These are phyloP conservation scores for Drosophila cognata DNA, from an alignment of 2,888 invertebrate species.

Conservation along the genomic window DNA sequence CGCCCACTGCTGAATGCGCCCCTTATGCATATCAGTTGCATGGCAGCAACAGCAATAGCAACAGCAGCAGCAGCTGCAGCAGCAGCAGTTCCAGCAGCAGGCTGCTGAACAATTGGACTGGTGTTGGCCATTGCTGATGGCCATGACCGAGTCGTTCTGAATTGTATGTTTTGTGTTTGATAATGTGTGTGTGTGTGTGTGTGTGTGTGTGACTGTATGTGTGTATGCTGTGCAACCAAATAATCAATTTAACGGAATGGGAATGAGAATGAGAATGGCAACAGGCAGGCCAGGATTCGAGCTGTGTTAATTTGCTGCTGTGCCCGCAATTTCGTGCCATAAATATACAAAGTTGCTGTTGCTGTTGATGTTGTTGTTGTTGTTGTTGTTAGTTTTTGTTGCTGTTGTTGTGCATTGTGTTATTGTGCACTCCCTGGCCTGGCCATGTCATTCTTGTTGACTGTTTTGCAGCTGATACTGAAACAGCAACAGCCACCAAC, in stretches of 20 bases:
- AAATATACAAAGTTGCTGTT: slow-evolving; percentile 61
- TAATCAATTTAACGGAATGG: slow-evolving; percentile 74
- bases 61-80: slow-evolving; percentile 2
- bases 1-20: slow-evolving; percentile 51
- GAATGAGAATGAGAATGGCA: slow-evolving; percentile 55
- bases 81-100: slow-evolving; percentile 9
- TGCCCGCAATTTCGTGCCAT: slow-evolving; percentile 74
- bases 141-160: slow-evolving; percentile 51
- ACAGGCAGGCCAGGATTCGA: slow-evolving; percentile 66
- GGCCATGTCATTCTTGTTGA: slow-evolving; percentile 54
- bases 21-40: slow-evolving; percentile 56
- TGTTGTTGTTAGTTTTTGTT: slow-evolving; percentile 18
- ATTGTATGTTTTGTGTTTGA: slow-evolving; percentile 12
- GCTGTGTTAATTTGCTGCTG: slow-evolving; percentile 78
- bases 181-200: slow-evolving; percentile 4
- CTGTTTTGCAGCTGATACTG: slow-evolving; percentile 56
- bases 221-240: slow-evolving; percentile 51
- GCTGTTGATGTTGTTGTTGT: slow-evolving; percentile 33
- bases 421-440: slow-evolving; percentile 22
- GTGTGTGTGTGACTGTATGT: slow-evolving; percentile 5
- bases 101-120: slow-evolving; percentile 29
- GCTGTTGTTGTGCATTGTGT: slow-evolving; percentile 13
- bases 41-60: slow-evolving; percentile 7
- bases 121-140: slow-evolving; percentile 46
- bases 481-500: slow-evolving; percentile 24